Evolutionary conservation across 1,140 invertebrate genomes (phyloP).

Genomic region (Luehdorfia chinensis): DNA sequence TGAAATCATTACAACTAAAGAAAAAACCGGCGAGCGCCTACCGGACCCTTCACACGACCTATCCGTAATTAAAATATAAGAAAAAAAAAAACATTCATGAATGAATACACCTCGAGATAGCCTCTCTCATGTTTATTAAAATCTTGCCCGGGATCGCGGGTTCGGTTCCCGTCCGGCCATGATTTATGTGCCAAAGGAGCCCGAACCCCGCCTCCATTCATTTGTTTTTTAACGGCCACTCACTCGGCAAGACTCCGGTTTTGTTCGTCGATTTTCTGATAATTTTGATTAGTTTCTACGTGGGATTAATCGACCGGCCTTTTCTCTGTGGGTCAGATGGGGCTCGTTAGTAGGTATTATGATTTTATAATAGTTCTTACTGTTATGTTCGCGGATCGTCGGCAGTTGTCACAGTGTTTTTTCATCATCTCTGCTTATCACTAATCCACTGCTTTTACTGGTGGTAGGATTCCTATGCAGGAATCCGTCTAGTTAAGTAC

Average conservation of each 20-base stretch:
- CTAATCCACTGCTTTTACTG: no score
- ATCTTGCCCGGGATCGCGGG: conserved; percentile 46
- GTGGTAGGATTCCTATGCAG: no score
- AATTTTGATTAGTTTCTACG: conserved; percentile 67
- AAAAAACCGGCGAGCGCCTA: conserved; percentile 19
- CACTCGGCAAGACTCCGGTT: conserved; percentile 32
- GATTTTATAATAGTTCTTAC: conserved; percentile 20
- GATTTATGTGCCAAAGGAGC: conserved; percentile 61
- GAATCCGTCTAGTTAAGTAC: no score
- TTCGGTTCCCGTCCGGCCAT: conserved; percentile 50
- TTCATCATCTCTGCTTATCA: no score
- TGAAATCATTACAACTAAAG: conserved; percentile 16
- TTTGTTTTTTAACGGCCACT: conserved; percentile 59
- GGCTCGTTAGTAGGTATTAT: conserved; percentile 26
- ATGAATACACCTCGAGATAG: conserved; percentile 53
- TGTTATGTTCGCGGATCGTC: no score
- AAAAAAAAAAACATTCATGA: conserved; percentile 60
- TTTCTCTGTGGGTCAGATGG: conserved; percentile 28
- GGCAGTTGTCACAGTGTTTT: no score
- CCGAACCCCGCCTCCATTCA: conserved; percentile 53
- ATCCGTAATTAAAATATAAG: conserved; percentile 57
- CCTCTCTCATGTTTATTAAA: conserved; percentile 65
- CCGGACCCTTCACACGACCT: conserved; percentile 47
- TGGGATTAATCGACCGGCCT: conserved; percentile 41
- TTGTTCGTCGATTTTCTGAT: conserved; percentile 58